phyloP scores from a whole-genome alignment of 1,140 invertebrate species.

The Scaptomyza graminum region DNA sequence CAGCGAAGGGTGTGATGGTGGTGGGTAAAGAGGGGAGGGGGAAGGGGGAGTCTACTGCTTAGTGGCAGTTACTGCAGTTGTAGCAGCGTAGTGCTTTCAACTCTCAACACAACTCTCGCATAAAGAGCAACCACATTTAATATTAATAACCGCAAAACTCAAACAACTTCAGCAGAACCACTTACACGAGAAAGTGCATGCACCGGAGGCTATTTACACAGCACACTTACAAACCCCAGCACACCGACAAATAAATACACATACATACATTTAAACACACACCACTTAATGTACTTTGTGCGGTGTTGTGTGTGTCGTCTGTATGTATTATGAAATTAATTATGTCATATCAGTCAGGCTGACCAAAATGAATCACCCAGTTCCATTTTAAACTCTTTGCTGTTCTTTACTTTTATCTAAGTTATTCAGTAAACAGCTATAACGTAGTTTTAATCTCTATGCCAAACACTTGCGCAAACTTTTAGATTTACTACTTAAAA shows the following conservation, averaged over 20 bases:
- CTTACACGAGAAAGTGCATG: conserved; percentile 42
- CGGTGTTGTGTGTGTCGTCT: neutral
- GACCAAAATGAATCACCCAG: conserved; percentile 32
- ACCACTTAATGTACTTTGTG: conserved; percentile 32
- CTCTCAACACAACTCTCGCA: conserved; percentile 37
- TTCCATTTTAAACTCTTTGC: neutral
- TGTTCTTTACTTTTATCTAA: neutral
- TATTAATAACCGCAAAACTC: conserved; percentile 79
- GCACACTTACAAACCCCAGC: conserved; percentile 31
- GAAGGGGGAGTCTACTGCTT: neutral
- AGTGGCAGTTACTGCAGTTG: conserved; percentile 21
- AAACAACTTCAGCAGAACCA: conserved; percentile 71
- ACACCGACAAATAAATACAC: neutral
- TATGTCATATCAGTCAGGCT: conserved; percentile 40
- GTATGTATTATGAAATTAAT: conserved; percentile 33
- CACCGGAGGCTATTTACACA: conserved; percentile 58
- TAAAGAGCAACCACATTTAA: conserved; percentile 79
- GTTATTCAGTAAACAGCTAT: neutral
- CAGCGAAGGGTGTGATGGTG: neutral
- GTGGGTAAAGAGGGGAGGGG: neutral
- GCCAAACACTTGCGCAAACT: neutral
- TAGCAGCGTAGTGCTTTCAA: conserved; percentile 6
- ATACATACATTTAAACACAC: conserved; percentile 1
- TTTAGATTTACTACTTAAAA: neutral
- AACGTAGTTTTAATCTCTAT: neutral